Conservation (phyloP, 1,140 invertebrate genomes). For the Pogonognathellus flavescens region DNA sequence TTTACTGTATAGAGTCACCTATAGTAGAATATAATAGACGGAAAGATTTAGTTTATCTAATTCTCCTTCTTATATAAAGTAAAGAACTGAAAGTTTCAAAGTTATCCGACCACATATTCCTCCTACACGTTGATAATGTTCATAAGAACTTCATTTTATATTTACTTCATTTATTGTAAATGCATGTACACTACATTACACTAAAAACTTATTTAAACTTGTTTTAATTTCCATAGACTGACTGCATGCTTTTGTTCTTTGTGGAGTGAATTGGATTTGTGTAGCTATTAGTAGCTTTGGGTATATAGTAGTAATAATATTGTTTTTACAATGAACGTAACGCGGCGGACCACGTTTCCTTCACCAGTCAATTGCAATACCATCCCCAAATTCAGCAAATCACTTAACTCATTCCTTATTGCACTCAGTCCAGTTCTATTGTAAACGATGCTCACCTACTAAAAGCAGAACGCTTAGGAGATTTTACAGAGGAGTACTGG, state of each 20-base stretch:
- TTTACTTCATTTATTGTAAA: conserved; percentile 27
- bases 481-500: neutral
- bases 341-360: neutral
- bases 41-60: conserved; percentile 4
- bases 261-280: neutral
- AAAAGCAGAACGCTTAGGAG: neutral
- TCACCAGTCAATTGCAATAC: neutral
- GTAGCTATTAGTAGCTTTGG: neutral
- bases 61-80: neutral
- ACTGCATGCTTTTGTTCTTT: neutral
- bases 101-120: conserved; percentile 36
- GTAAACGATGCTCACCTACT: neutral
- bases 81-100: conserved; percentile 16
- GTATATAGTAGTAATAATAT: neutral
- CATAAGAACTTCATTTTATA: neutral
- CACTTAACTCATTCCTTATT: conserved; percentile 7
- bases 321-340: no score
- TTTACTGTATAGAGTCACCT: neutral
- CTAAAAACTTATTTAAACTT: neutral
- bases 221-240: conserved; percentile 39
- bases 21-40: neutral
- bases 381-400: conserved; percentile 29
- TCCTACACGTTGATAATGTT: conserved; percentile 3
- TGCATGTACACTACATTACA: neutral
- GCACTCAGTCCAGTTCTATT: neutral